A percentile compares a stretch with the other conserved stretches of the same genome.
Evolutionary conservation across 2,113 vertebrate genomes (phyloP).

Genomic region (Apodemus sylvaticus): DNA sequence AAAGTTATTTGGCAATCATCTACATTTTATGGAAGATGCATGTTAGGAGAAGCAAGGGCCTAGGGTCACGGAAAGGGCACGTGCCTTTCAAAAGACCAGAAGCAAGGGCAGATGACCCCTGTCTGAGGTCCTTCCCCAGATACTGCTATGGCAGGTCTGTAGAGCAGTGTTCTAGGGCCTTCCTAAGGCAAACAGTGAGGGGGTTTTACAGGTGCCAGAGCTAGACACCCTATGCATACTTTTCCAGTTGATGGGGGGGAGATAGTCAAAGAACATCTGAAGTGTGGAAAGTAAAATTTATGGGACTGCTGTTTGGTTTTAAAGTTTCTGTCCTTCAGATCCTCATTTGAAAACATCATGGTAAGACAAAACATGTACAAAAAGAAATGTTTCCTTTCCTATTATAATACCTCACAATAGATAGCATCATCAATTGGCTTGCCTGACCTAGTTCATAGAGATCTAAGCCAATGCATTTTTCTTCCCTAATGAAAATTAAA

Average conservation of each 20-base stretch:
- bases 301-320: neutral
- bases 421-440: neutral
- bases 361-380: neutral
- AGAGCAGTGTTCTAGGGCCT: neutral
- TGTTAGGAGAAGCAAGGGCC: neutral
- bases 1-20: neutral
- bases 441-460: neutral
- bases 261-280: neutral
- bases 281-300: conserved; percentile 17
- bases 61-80: neutral
- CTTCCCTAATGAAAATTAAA: neutral
- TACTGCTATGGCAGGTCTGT: rapidly evolving
- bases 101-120: rapidly evolving
- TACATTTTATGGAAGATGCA: neutral
- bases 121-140: neutral
- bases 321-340: neutral
- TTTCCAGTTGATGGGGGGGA: neutral
- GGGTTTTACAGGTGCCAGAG: neutral
- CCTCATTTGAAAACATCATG: neutral
- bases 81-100: neutral
- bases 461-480: neutral
- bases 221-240: neutral
- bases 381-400: conserved; percentile 2
- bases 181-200: neutral
- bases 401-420: neutral